Percentiles rank a stretch among this genome's conserved stretches.
Evolutionary conservation across 2,113 vertebrate species (phyloP).

Genomic region (Tetrao urogallus): DNA sequence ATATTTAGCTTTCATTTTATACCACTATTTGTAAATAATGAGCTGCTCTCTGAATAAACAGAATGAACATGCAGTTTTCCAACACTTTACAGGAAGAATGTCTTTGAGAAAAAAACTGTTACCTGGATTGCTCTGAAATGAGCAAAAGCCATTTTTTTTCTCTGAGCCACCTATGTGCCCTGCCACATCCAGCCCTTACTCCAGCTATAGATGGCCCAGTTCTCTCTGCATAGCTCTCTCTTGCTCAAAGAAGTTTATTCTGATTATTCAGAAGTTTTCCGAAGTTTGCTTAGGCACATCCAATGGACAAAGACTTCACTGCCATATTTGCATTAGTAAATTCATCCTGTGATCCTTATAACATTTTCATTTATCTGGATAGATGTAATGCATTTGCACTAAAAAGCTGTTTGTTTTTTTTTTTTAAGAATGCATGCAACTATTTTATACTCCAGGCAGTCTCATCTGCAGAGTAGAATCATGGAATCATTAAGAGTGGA

Average conservation of each 20-base stretch:
- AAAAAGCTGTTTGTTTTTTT: not conserved
- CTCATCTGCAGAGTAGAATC: not conserved
- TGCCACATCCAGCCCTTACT: not conserved
- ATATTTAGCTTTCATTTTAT: slow-evolving; percentile 14
- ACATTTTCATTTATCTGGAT: not conserved
- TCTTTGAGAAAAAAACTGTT: not conserved
- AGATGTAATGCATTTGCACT: not conserved
- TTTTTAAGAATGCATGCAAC: not conserved
- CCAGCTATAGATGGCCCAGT: not conserved
- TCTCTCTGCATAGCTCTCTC: not conserved
- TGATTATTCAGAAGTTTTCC: not conserved
- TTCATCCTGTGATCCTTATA: not conserved
- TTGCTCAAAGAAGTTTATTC: not conserved
- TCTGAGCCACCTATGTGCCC: not conserved
- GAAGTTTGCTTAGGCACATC: not conserved
- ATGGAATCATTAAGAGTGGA: too few species aligned
- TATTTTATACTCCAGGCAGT: not conserved
- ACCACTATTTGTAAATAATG: not conserved
- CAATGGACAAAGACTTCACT: not conserved
- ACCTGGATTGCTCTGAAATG: not conserved
- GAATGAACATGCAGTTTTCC: not conserved
- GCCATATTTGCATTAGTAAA: not conserved
- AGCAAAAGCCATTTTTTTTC: not conserved
- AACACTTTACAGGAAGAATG: not conserved
- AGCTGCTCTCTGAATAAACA: slow-evolving; percentile 4